Evolutionary conservation across 2,888 invertebrate species (phyloP).

Genomic region (Amphipoea lucens): DNA sequence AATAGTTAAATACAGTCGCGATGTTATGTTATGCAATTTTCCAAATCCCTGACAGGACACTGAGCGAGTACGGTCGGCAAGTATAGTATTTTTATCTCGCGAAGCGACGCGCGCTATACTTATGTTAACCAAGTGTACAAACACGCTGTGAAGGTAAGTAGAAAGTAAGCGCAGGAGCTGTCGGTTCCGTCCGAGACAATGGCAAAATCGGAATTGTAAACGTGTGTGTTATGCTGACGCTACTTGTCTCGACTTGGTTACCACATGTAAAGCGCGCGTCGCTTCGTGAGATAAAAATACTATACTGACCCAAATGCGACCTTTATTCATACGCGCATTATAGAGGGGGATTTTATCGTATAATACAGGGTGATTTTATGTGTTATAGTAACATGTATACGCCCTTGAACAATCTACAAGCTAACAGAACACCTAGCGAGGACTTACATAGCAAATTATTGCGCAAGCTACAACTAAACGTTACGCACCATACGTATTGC

Average conservation of each 20-base stretch:
- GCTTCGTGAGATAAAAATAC: background rate
- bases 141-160: background rate
- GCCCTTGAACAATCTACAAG: conserved; percentile 40
- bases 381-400: conserved; percentile 46
- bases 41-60: background rate
- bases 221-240: background rate
- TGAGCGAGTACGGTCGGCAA: background rate
- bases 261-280: background rate
- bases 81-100: background rate
- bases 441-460: conserved; percentile 71
- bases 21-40: background rate
- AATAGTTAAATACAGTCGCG: background rate
- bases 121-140: background rate
- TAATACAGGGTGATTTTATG: background rate
- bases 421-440: conserved; percentile 59
- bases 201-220: background rate
- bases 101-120: background rate
- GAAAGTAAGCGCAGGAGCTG: background rate
- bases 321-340: background rate
- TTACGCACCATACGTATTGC: conserved; percentile 77
- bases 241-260: background rate
- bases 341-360: background rate
- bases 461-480: conserved; percentile 66
- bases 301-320: background rate
- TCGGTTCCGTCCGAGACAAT: background rate